Evolutionary conservation across 2,888 invertebrate species (phyloP).

Genomic region (Troides helena): DNA sequence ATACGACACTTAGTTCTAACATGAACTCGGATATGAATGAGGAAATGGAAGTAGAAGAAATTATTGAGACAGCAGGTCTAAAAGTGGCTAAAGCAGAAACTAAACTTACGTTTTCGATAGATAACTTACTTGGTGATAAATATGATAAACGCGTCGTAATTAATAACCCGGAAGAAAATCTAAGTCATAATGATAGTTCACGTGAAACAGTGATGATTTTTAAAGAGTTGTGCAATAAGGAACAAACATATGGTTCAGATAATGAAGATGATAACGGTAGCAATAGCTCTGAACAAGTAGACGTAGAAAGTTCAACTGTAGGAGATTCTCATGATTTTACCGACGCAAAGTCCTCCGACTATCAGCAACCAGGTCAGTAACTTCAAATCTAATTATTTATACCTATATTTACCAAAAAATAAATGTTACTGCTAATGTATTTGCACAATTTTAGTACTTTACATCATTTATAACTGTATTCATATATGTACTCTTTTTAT

Average conservation of each 20-base stretch:
- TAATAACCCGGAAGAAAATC: slow-evolving; percentile 29
- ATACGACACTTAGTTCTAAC: slow-evolving; percentile 10
- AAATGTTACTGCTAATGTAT: too few relatives aligned
- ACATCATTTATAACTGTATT: too few relatives aligned
- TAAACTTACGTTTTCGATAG: slow-evolving; percentile 69
- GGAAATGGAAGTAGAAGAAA: slow-evolving; percentile 53
- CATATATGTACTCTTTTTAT: too few relatives aligned
- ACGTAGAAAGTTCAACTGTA: slow-evolving; percentile 62
- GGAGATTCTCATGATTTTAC: slow-evolving; percentile 58
- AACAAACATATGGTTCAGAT: slow-evolving; percentile 46
- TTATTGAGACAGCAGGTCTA: slow-evolving; percentile 31
- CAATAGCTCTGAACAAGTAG: slow-evolving; percentile 63
- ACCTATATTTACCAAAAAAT: too few relatives aligned
- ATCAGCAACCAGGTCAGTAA: slow-evolving; percentile 62
- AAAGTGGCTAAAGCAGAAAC: slow-evolving; percentile 55
- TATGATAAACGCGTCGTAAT: slow-evolving; percentile 42
- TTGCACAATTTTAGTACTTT: too few relatives aligned
- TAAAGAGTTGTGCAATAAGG: slow-evolving; percentile 42
- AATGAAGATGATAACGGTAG: slow-evolving; percentile 57
- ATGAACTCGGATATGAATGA: slow-evolving; percentile 34
- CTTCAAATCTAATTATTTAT: background rate
- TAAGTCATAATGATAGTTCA: slow-evolving; percentile 22
- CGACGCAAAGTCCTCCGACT: slow-evolving; percentile 55
- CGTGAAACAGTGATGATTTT: slow-evolving; percentile 31
- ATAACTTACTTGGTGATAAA: slow-evolving; percentile 66